Evolutionary conservation across 1,140 invertebrate genomes (phyloP), one percentile per base, ranked within the genome.

Genomic region (Mizuhopecten yessoensis): DNA sequence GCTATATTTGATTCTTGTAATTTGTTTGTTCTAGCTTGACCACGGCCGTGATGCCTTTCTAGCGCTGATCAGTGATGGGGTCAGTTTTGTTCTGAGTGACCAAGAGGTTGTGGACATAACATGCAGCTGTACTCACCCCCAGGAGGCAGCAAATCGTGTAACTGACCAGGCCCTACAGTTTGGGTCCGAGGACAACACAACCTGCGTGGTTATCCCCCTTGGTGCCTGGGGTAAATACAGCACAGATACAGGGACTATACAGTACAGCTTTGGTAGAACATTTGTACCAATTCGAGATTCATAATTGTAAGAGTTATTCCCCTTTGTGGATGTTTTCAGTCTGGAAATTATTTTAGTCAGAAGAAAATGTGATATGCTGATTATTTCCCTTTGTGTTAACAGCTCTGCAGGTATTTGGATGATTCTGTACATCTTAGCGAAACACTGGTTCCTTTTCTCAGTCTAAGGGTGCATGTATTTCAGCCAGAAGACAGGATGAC

Each of bases 41-140:
- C 97, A 97, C 95, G 96, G 97, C 1, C 95, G 96, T 39, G 97
- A 97, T 95, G 96, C 97, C 7, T 97, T 97, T 93, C 91, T 97
- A 0, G 95, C 97, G 9, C 92, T 97, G 11, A 96, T 96, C 9
- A 97, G 97, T 9, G 97, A 97, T 95, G 97, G 97, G 7, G 95
- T 97, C 23, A 97, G 96, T 91, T 97, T 96, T 94, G 97, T 97
- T 0, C 95, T 97, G 94, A 96, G 93, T 92, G 97, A 97, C 94
- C 95, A 97, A 90, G 97, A 97, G 94, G 96, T 97, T 10, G 95
- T 97, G 49, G 96, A 97, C 93, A 96, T 96, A 36, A 96, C 97
- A 7, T 96, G 96, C 89, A 96, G 95, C 88, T 96, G 97, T 92
- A 94, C 95, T 20, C 95, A 96, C 49, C 97, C 97, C 0, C 88